These are phyloP conservation scores for Labeo catla DNA, from an alignment of 2,113 vertebrate species.

Conservation along the genomic window DNA sequence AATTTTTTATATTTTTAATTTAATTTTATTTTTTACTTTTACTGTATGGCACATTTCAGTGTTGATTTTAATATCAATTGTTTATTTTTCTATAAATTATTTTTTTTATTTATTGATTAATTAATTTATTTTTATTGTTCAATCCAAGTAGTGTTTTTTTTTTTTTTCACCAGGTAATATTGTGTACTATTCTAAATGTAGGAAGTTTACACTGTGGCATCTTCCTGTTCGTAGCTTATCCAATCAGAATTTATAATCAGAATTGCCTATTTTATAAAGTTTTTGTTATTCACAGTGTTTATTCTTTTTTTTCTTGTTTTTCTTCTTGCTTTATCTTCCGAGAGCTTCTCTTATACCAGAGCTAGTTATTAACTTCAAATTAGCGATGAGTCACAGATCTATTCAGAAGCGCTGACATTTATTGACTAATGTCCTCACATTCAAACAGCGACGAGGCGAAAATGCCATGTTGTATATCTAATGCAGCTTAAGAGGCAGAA, in stretches of 20 bases:
- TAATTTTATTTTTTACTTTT: too few relatives aligned
- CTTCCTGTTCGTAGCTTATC: neutral
- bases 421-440: slow-evolving; percentile 54
- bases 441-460: slow-evolving; percentile 43
- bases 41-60: too few relatives aligned
- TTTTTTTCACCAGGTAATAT: too few relatives aligned
- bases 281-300: neutral
- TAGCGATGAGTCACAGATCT: slow-evolving; percentile 5
- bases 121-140: too few relatives aligned
- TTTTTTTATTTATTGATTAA: too few relatives aligned
- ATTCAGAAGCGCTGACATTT: slow-evolving; percentile 52
- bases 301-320: neutral
- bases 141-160: too few relatives aligned
- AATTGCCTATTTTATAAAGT: neutral
- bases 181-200: neutral
- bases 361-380: slow-evolving; percentile 24
- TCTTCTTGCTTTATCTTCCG: neutral
- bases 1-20: too few relatives aligned
- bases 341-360: neutral
- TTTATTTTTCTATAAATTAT: too few relatives aligned
- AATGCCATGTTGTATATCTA: slow-evolving; percentile 44
- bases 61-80: too few relatives aligned
- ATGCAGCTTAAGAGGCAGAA: slow-evolving; percentile 41
- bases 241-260: neutral
- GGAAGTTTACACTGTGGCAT: neutral